Base-by-base conservation (phyloP, 1,140 invertebrate species). In the Semibalanus balanoides region DNA sequence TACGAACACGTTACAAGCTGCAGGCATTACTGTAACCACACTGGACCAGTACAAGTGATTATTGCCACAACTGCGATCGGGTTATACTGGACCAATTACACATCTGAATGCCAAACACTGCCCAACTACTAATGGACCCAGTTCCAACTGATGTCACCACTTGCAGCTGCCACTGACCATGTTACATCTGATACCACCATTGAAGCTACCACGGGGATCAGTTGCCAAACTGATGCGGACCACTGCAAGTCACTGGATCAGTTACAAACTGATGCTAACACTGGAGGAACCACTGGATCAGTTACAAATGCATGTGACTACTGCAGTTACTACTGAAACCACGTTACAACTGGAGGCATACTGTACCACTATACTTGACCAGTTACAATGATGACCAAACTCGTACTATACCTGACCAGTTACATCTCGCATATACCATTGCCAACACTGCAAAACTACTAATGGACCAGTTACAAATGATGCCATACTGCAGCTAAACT, bases 321-420 rank as follows among this genome's bases (percentile, higher is more conserved):
- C 75, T 76, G 69, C 30, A 29, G 51, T 70, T 76, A 28, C 75
- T 74, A 51, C 35, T 74, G 51, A 64, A 75, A 9, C 75, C 76
- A 51, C 75, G n/a, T n/a, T n/a, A n/a, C n/a, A n/a, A n/a, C n/a
- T n/a, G n/a, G n/a, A n/a, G n/a, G n/a, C n/a, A n/a, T n/a, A n/a
- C n/a, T n/a, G n/a, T n/a, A n/a, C n/a, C n/a, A 40, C 35, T 40
- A 40, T 17, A 40, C 17, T 40, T 5, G 35, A 40, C 35, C 35
- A 40, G 35, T 40, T 40, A 40, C 35, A 40, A 5, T 17, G 35
- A n/a, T n/a, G 35, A n/a, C 35, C 5, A 40, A 7, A 40, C 35
- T 40, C n/a, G n/a, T n/a, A n/a, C n/a, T n/a, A n/a, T n/a, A n/a
- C n/a, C n/a, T n/a, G n/a, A n/a, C n/a, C n/a, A n/a, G n/a, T n/a